A percentile compares a stretch with the other conserved stretches of the same genome.
Evolutionary conservation across 2,797 vertebrate species (phyloP).

Genomic region (Chrosomus eos): DNA sequence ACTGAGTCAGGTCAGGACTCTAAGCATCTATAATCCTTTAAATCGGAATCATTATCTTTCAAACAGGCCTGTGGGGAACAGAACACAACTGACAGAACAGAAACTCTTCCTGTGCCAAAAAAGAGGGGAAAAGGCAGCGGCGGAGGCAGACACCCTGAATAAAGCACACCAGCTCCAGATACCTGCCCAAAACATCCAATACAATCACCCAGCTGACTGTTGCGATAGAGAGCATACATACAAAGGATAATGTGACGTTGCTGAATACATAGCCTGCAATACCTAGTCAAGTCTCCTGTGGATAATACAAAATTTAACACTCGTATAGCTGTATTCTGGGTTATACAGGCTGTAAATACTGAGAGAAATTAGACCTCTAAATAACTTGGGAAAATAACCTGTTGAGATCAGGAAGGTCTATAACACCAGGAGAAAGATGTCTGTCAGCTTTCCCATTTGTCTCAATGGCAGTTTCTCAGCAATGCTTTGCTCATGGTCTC

Average conservation of each 20-base stretch:
- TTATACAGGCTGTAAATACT: neutral
- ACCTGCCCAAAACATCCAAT: slow-evolving; percentile 14
- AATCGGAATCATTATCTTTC: slow-evolving; percentile 57
- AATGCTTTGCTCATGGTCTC: slow-evolving; percentile 4
- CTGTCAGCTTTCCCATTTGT: neutral
- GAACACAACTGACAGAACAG: slow-evolving; percentile 49
- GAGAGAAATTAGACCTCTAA: slow-evolving; percentile 1
- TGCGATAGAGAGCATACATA: neutral
- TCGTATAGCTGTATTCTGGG: neutral
- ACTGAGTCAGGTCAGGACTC: slow-evolving; percentile 49
- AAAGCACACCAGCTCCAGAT: slow-evolving; percentile 15
- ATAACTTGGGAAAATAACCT: neutral
- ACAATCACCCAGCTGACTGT: slow-evolving; percentile 28
- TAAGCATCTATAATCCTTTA: slow-evolving; percentile 59
- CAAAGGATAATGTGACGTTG: slow-evolving; percentile 10
- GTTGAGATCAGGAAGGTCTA: slow-evolving; percentile 2
- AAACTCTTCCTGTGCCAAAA: slow-evolving; percentile 39
- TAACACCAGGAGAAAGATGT: neutral
- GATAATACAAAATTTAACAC: slow-evolving; percentile 2
- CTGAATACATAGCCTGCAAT: slow-evolving; percentile 15
- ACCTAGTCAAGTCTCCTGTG: neutral
- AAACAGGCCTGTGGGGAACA: slow-evolving; percentile 43
- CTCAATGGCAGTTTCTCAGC: neutral
- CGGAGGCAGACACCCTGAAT: neutral
- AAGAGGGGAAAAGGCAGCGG: neutral